Evolutionary conservation across 2,888 invertebrate species (phyloP).

Genomic region (Lacanobia oleracea): DNA sequence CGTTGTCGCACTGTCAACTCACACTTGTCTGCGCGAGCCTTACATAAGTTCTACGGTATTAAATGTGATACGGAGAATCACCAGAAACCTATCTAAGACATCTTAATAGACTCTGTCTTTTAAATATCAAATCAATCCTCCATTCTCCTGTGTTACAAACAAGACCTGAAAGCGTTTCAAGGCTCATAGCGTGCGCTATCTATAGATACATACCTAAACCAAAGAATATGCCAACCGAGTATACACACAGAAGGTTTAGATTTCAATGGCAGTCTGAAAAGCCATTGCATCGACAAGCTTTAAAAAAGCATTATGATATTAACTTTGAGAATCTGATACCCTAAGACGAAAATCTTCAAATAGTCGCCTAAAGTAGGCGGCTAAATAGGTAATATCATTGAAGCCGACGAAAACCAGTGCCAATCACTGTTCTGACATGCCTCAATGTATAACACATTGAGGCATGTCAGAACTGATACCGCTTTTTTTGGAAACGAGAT

Average conservation of each 20-base stretch:
- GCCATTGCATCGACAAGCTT: background rate
- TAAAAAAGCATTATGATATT: background rate
- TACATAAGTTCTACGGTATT: no score
- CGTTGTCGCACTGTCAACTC: no score
- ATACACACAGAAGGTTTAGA: constrained; percentile 23
- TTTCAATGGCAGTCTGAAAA: background rate
- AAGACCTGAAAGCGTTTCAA: constrained; percentile 38
- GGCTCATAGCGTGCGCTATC: constrained; percentile 25
- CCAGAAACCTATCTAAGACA: background rate
- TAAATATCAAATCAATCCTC: constrained; percentile 20
- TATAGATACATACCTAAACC: constrained; percentile 10
- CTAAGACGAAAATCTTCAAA: no score
- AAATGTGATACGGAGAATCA: background rate
- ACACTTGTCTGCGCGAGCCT: no score
- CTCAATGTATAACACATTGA: no score
- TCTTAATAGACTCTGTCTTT: background rate
- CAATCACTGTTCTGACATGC: no score
- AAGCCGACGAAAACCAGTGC: no score
- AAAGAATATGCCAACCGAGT: constrained; percentile 6
- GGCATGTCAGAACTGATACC: no score
- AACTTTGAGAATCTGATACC: background rate
- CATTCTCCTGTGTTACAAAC: constrained; percentile 21
- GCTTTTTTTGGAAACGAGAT: background rate
- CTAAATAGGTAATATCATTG: no score
- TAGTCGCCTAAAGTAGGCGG: no score